These are phyloP conservation scores for Marcusenius ussheri DNA, from an alignment of 2,113 vertebrate genomes.

Conservation along the genomic window DNA sequence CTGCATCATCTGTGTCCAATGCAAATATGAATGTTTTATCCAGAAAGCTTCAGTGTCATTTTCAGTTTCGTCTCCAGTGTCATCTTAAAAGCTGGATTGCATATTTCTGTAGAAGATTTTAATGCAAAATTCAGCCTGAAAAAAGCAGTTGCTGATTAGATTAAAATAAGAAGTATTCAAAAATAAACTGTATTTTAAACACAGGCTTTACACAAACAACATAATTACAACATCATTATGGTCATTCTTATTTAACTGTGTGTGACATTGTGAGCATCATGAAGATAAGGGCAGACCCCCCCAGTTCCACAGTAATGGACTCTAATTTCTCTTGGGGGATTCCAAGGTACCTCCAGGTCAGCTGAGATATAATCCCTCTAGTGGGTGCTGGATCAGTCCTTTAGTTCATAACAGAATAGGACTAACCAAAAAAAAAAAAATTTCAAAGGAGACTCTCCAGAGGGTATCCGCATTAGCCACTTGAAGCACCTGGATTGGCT, in stretches of 20 bases:
- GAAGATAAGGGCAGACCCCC: neutral
- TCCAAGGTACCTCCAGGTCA: neutral
- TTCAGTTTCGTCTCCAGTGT: neutral
- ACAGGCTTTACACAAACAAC: neutral
- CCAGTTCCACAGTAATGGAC: neutral
- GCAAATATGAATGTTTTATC: neutral
- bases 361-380: neutral
- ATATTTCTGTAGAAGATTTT: neutral
- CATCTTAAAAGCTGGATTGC: neutral
- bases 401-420: neutral
- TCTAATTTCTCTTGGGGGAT: neutral
- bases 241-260: neutral
- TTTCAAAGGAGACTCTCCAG: neutral
- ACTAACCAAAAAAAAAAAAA: neutral
- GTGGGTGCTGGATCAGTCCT: neutral
- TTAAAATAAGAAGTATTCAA: neutral
- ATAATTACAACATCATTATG: neutral
- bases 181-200: neutral
- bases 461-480: neutral
- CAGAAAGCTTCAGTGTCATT: neutral
- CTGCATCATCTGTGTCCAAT: neutral
- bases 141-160: neutral
- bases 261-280: neutral
- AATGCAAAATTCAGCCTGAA: neutral
- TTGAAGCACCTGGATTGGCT: neutral